Evolutionary conservation across 64 coral and sea anemone genomes (phyloP), one percentile per base, ranked within the genome.

Genomic region (Montipora foliosa): DNA sequence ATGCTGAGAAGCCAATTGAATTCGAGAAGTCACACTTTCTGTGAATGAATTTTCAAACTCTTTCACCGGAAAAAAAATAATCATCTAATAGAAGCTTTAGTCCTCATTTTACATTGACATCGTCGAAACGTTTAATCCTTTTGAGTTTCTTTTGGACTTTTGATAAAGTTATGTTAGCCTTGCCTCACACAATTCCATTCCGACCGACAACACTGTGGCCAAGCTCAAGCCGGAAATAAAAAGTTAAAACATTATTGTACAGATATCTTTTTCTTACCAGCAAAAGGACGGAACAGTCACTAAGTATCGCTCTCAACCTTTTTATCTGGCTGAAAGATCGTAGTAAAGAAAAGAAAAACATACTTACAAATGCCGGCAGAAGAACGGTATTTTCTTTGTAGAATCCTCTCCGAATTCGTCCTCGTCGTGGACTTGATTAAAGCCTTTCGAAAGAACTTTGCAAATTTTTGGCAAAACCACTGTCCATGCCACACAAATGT

Each of bases 341-440:
- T 9, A 51, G 5, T 20, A 19, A 15, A 59, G 3, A 52, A 2
- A 6, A 57, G 53, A 8, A 75, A 76, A 25, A 61, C 8, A 74
- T 92, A 92, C 90, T 92, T 78, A 92, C 90, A 92, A 84, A 5
- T 81, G 80, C n/a, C 47, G 71, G 75, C 73, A 66, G 5, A 62
- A 49, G 58, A 48, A 11, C 3, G 29, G 78, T 4, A 74, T 49
- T 61, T 75, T 80, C 0, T 13, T 61, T 2, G 29, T 1, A 49
- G 6, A 6, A 67, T 77, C 76, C 9, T 48, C 51, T 16, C 62
- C 51, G 13, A 62, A 19, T 77, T 78, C 46, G 6, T 85, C 46
- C 48, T 25, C 44, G 25, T 46, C 4, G 25, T 17, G 20, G 19
- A 14, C 60, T 4, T n/a, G 71, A 2, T 46, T 24, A 20, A 60